Base-by-base conservation (phyloP, 2,113 vertebrate genomes). In the Pelmatolapia mariae region DNA sequence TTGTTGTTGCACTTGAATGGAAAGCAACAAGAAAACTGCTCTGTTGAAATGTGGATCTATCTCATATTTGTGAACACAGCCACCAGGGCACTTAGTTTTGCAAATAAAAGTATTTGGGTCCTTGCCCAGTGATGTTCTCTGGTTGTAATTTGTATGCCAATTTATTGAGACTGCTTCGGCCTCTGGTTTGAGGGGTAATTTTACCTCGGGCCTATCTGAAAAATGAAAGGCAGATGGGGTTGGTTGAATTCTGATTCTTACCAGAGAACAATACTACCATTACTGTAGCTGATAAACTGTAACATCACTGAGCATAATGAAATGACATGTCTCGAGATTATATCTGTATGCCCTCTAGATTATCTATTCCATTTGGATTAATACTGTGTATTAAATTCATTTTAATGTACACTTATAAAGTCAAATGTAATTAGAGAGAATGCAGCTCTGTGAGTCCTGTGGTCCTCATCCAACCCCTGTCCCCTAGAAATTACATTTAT, bases 291-390 rank as follows among this genome's bases (percentile, higher is more conserved):
- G 26, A 76, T 16, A n/a, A 47, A 31, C 22, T 45, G 7, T 81
- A 24, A 56, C 78, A 52, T 76, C 78, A 83, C 18, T 59, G 82
- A 36, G 53, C 53, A 81, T 43, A 63, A 88, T 85, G 12, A 83
- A 89, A 88, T 82, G 29, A 85, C 59, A 47, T 84, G 63, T 85
- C 36, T 68, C n/a, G 40, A 86, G 86, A 88, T 93, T 83, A 89
- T 80, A 52, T 87, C 33, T 86, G 22, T 50, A 18, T 19, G 22
- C 31, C 5, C 31, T 61, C 4, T 19, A 53, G 90, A 92, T 91
- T 84, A 94, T 88, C 81, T 50, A 45, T 47, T 81, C 76, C 89
- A 85, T 91, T 91, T 87, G 83, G 85, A 89, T 94, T 89, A 91
- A 92, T 83, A 66, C 83, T 45, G 83, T 84, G 54, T 87, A 82